A percentile compares a stretch with the other conserved stretches of the same genome.
These are phyloP conservation scores for Varecia variegata DNA, from an alignment of 2,797 vertebrate genomes.

Conservation along the genomic window DNA sequence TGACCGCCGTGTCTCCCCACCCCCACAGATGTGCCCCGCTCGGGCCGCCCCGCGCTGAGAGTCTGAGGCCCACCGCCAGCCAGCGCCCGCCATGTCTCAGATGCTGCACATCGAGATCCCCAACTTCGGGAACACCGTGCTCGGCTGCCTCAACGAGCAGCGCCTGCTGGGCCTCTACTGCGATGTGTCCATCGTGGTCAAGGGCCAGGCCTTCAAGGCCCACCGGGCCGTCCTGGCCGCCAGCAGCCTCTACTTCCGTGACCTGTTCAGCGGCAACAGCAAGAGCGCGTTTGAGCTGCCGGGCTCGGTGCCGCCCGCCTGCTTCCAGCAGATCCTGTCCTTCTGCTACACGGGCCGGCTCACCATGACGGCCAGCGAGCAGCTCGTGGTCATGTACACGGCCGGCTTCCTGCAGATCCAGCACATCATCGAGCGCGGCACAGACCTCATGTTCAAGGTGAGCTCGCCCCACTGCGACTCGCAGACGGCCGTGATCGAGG, in stretches of 20 bases:
- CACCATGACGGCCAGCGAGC: conserved; percentile 98
- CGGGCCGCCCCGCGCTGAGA: conserved; percentile 78
- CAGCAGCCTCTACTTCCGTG: conserved; percentile 98
- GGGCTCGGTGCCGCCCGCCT: conserved; percentile 94
- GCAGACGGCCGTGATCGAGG: conserved; percentile 94
- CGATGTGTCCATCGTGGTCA: conserved; percentile 98
- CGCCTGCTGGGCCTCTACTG: conserved; percentile 97
- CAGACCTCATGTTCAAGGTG: conserved; percentile 99
- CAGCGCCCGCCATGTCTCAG: conserved; percentile 92
- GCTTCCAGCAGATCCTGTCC: conserved; percentile 98
- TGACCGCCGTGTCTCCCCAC: background rate
- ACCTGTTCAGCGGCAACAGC: conserved; percentile 97
- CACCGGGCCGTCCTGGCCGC: conserved; percentile 97
- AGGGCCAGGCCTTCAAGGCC: conserved; percentile 98
- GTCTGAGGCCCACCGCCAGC: conserved; percentile 68
- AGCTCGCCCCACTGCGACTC: conserved; percentile 99
- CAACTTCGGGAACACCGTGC: conserved; percentile 98
- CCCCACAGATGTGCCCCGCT: conserved; percentile 84
- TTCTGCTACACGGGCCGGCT: conserved; percentile 99
- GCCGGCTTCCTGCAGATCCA: conserved; percentile 99
- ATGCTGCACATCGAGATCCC: conserved; percentile 99
- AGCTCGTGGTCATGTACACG: conserved; percentile 99
- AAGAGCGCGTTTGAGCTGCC: conserved; percentile 98
- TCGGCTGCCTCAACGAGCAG: conserved; percentile 98
- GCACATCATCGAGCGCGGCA: conserved; percentile 98